Evolutionary conservation across 1,140 invertebrate species (phyloP), one percentile per base, ranked within the genome.

Genomic region (Triops cancriformis): DNA sequence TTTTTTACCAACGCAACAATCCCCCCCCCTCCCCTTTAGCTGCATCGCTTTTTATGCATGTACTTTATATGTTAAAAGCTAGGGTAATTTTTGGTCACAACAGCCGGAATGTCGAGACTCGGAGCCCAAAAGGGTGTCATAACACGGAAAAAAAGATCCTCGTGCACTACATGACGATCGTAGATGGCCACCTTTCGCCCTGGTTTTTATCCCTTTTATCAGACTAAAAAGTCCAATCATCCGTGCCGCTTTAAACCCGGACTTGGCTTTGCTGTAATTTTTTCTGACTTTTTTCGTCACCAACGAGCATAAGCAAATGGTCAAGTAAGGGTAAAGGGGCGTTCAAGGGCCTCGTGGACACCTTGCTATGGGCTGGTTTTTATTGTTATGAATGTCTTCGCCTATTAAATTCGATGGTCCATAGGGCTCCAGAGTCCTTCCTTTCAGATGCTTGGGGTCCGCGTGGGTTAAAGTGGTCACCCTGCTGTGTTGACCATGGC

Each of bases 341-440:
- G 31, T 37, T 37, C 2, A 37, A 37, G 51, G n/a, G 7, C 51
- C 51, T 64, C 14, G 31, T 37, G 31, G 31, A 37, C 31, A 37
- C 31, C 31, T 37, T 37, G 31, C 31, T 37, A 37, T 7, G 31
- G 31, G 31, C 7, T 37, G 51, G 51, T 64, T 64, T 45, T 64
- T 64, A 64, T 64, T 64, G 51, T 64, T 64, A 64, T 64, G 51
- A 64, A 64, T 64, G 51, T 64, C 51, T 64, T 64, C 51, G 51
- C 23, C 51, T 64, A n/a, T 23, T 64, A 64, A 64, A 64, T 14
- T 64, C 51, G 14, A 18, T 64, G 23, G 51, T 64, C 18, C 51
- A 64, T 64, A 64, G 51, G 18, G 6, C 14, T 18, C 51, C 23
- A n/a, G 14, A n/a, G 51, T 5, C 18, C 10, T 18, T 14, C 51